phyloP scores from a whole-genome alignment of 2,113 vertebrate species.

The Amblyopsis rosae region DNA sequence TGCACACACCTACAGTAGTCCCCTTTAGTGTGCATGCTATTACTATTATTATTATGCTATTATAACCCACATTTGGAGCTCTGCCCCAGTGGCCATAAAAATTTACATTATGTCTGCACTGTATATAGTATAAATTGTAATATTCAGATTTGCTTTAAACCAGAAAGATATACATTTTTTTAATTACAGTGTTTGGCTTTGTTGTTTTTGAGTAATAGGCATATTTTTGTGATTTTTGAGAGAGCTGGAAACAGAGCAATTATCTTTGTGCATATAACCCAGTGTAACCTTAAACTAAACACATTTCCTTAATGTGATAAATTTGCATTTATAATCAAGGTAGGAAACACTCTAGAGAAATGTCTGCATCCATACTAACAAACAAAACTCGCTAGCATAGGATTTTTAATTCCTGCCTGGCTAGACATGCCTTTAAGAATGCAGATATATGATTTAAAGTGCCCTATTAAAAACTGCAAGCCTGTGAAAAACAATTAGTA shows the following conservation, averaged over 20 bases:
- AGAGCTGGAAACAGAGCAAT: conserved; percentile 23
- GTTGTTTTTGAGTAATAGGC: neutral
- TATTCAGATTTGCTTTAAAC: neutral
- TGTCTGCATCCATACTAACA: conserved; percentile 23
- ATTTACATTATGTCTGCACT: no score
- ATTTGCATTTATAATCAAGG: conserved; percentile 53
- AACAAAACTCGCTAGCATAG: conserved; percentile 25
- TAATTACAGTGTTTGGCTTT: neutral
- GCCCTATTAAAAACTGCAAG: conserved; percentile 24
- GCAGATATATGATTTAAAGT: conserved; percentile 32
- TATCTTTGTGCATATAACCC: conserved; percentile 35
- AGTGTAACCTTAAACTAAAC: conserved; percentile 41
- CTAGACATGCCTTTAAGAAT: conserved; percentile 37
- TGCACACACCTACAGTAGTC: neutral
- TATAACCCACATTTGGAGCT: no score
- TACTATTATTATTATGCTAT: no score
- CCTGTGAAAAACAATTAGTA: conserved; percentile 29
- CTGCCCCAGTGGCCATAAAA: no score
- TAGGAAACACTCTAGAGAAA: conserved; percentile 29
- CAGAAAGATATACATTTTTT: no score
- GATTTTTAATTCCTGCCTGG: conserved; percentile 41
- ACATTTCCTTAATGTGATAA: conserved; percentile 26
- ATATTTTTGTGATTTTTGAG: conserved; percentile 9
- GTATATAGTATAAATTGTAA: no score
- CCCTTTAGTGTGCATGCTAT: neutral